A percentile compares a stretch with the other conserved stretches of the same genome.
phyloP scores from a whole-genome alignment of 2,797 vertebrate species.

The Cygnus olor region DNA sequence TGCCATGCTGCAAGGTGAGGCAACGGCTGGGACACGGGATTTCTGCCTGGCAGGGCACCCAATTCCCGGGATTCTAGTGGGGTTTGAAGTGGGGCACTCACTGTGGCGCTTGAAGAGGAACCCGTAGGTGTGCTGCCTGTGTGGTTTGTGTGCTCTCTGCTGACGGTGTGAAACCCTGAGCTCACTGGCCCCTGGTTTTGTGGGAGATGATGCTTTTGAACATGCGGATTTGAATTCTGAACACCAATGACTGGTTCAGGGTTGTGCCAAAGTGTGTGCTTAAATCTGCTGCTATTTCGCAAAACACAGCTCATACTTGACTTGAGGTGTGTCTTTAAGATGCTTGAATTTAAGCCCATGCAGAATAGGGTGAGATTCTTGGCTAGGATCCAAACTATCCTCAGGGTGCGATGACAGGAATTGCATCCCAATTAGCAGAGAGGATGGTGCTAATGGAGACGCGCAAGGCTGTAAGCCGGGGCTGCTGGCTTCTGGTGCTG shows the following conservation, averaged over 20 bases:
- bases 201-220: not conserved
- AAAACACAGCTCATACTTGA: not conserved
- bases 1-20: conserved; percentile 93
- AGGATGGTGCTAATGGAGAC: not conserved
- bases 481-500: not conserved
- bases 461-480: not conserved
- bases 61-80: rapidly evolving
- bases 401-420: not conserved
- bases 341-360: not conserved
- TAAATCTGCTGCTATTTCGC: not conserved
- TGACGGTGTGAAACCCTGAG: not conserved
- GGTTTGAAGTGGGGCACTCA: rapidly evolving
- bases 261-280: not conserved
- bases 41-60: not conserved
- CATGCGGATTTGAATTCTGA: not conserved
- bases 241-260: rapidly evolving
- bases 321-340: not conserved
- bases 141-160: not conserved
- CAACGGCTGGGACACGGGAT: rapidly evolving
- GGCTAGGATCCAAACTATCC: not conserved
- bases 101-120: too few species aligned
- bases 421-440: not conserved
- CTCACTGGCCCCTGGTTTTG: not conserved
- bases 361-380: not conserved
- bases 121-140: rapidly evolving